phyloP scores from a whole-genome alignment of 2,888 invertebrate species.

The Eupithecia tripunctaria region DNA sequence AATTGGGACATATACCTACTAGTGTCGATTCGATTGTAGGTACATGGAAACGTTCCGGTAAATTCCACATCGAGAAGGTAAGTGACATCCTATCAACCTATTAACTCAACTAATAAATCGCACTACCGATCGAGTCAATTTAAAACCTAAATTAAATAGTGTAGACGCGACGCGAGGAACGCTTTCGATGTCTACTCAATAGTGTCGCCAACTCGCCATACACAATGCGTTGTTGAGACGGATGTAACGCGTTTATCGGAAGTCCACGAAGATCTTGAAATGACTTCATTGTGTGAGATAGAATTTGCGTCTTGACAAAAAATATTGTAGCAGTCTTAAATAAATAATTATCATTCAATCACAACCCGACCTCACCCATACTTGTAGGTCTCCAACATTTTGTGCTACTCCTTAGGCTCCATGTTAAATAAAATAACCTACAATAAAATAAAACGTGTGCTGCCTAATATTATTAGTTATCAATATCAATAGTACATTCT shows the following conservation, averaged over 20 bases:
- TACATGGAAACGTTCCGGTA: not conserved
- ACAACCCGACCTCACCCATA: not conserved
- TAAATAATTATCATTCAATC: not conserved
- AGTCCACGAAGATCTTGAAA: not conserved
- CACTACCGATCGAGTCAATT: constrained; percentile 43
- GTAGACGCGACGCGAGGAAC: constrained; percentile 52
- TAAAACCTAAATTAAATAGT: constrained; percentile 52
- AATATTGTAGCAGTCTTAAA: not conserved
- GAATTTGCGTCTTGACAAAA: not conserved
- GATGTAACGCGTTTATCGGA: constrained; percentile 25
- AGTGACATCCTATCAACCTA: constrained; percentile 3
- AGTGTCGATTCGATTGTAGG: not conserved
- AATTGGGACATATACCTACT: not conserved
- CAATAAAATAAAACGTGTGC: not conserved
- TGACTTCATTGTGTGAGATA: not conserved
- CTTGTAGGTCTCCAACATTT: not conserved
- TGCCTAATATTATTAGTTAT: not conserved
- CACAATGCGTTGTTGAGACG: constrained; percentile 48
- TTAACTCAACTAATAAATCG: not conserved
- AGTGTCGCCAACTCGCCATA: constrained; percentile 3
- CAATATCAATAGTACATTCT: not conserved
- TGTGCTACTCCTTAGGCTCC: not conserved
- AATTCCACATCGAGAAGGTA: constrained; percentile 8
- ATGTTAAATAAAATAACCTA: not conserved
- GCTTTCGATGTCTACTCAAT: constrained; percentile 41